Base-by-base conservation (phyloP, 1,140 invertebrate species). In the Protaetia brevitarsis region DNA sequence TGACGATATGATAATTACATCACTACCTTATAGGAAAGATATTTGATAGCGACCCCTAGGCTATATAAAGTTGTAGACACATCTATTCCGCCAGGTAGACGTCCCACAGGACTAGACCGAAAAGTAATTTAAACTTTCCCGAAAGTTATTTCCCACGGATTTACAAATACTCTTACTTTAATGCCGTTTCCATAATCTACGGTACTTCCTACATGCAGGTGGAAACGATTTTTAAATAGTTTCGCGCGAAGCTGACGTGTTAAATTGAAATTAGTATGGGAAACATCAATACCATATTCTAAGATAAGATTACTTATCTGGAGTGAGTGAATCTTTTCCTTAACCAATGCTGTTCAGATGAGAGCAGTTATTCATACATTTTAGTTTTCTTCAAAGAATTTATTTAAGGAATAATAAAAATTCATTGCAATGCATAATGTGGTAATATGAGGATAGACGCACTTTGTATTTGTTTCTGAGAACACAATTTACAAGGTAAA, bases 131-230 rank as follows among this genome's bases (percentile, higher is more conserved):
- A 45, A 45, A 45, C 41, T 45, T 45, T 45, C 3, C 41, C n/a
- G 13, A 2, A 45, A 45, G n/a, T 45, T 45, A 45, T 45, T 45
- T 45, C 19, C 41, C 10, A 45, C 41, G 41, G 41, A 45, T 45
- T 45, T 45, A 45, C 13, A 45, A 45, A 45, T 23, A 45, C 41
- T 45, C 41, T 45, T 45, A 45, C 41, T 45, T 45, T 45, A 45
- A 45, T 45, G 41, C 41, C 41, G 41, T 45, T 45, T 45, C 41
- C 41, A 45, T 45, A 45, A 45, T 45, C 41, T 45, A 45, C 41
- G 16, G 23, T 45, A 45, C 23, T 45, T 45, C 41, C 23, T 45
- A 13, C n/a, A 45, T 45, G 41, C 41, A 45, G 19, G 16, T 21
- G 41, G 41, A 21, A 45, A 45, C 23, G 23, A 45, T 45, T 45